These are phyloP conservation scores for Cephus spinipes DNA, from an alignment of 2,888 invertebrate species.

Conservation along the genomic window DNA sequence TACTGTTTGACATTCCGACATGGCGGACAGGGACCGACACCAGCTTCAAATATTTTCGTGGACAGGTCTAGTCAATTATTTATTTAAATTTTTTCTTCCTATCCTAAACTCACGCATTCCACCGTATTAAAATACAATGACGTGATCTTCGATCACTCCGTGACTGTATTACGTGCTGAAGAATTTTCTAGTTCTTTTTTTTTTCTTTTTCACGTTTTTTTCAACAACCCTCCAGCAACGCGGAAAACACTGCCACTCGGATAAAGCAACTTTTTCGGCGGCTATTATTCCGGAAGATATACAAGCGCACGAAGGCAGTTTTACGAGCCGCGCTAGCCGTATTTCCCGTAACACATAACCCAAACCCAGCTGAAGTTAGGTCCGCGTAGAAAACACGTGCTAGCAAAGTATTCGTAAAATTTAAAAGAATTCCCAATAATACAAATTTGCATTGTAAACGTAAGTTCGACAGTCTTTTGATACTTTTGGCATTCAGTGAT, in stretches of 20 bases:
- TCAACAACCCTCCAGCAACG: conserved; percentile 8
- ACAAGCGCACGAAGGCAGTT: conserved; percentile 32
- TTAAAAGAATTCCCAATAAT: neutral
- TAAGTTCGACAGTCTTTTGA: neutral
- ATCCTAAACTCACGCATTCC: neutral
- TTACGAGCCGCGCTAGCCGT: conserved; percentile 36
- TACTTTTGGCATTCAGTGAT: neutral
- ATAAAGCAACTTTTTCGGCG: conserved; percentile 25
- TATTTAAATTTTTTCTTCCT: neutral
- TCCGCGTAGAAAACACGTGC: neutral
- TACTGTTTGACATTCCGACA: neutral
- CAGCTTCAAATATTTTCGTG: neutral
- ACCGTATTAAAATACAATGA: neutral
- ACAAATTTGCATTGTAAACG: neutral
- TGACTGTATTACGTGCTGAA: neutral
- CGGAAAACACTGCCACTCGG: conserved; percentile 7
- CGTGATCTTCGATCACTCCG: neutral
- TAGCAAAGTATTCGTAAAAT: neutral
- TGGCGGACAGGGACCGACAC: neutral
- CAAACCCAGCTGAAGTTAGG: neutral
- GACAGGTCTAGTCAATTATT: neutral
- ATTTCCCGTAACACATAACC: conserved; percentile 23
- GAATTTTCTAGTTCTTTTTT: neutral
- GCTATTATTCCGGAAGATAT: conserved; percentile 37
- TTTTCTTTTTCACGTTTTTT: conserved; percentile 8